Evolutionary conservation across 2,797 vertebrate species (phyloP).

Genomic region (Pangasius mekongensis): DNA sequence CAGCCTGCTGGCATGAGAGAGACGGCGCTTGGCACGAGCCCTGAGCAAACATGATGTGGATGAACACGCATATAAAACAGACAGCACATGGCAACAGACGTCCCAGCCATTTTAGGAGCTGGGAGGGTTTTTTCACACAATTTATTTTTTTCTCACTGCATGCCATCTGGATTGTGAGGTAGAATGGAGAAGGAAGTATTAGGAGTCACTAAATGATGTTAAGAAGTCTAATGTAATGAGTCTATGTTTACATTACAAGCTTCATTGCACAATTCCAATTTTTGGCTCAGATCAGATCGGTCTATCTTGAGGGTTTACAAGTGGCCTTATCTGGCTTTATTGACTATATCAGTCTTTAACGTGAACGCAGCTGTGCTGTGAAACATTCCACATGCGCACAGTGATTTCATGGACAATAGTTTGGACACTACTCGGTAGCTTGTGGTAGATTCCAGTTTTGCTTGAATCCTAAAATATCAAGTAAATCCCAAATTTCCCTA

Average conservation of each 20-base stretch:
- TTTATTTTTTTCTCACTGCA: neutral
- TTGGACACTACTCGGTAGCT: too few relatives aligned
- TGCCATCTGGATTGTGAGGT: slow-evolving; percentile 56
- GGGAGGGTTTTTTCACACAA: neutral
- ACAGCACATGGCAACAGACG: slow-evolving; percentile 49
- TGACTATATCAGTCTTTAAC: neutral
- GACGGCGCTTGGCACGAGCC: slow-evolving; percentile 40
- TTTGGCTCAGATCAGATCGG: neutral
- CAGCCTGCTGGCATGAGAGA: slow-evolving; percentile 42
- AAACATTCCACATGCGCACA: neutral
- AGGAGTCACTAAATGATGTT: slow-evolving; percentile 42
- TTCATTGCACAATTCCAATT: neutral
- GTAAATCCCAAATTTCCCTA: neutral
- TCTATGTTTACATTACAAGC: slow-evolving; percentile 5
- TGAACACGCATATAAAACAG: slow-evolving; percentile 53
- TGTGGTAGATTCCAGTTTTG: neutral
- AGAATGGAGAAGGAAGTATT: slow-evolving; percentile 40
- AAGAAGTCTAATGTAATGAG: slow-evolving; percentile 19
- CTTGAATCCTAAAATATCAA: neutral
- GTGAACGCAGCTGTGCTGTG: neutral
- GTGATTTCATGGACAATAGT: neutral
- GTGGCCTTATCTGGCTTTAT: neutral
- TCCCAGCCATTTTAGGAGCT: slow-evolving; percentile 39
- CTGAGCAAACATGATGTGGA: slow-evolving; percentile 50
- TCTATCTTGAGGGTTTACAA: neutral